Percentiles rank a stretch among this genome's conserved stretches.
These are phyloP conservation scores for Stomatorhinus walkeri DNA, from an alignment of 2,797 vertebrate genomes.

Conservation along the genomic window DNA sequence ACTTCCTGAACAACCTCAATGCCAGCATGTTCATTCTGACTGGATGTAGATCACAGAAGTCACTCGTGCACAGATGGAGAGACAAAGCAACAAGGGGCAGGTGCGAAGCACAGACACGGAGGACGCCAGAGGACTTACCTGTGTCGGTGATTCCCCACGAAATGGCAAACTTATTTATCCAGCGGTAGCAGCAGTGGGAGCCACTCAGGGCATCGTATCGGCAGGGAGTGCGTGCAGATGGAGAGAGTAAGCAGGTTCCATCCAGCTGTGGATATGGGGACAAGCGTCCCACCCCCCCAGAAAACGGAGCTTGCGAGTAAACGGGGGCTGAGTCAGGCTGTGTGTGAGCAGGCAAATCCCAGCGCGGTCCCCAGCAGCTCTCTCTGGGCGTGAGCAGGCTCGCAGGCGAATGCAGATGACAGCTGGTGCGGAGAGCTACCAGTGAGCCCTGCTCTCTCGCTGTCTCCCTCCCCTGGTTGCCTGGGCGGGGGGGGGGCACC, in stretches of 20 bases:
- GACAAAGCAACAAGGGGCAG: constrained; percentile 10
- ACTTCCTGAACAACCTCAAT: background rate
- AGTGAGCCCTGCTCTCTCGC: constrained; percentile 33
- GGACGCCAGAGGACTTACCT: constrained; percentile 52
- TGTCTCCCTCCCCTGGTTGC: constrained; percentile 41
- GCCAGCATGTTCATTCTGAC: background rate
- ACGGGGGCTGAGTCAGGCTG: background rate
- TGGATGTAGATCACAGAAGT: background rate
- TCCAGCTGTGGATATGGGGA: constrained; percentile 37
- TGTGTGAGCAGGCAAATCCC: constrained; percentile 47
- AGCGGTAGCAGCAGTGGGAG: constrained; percentile 43
- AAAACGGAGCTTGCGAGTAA: background rate
- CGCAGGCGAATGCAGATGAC: constrained; percentile 16
- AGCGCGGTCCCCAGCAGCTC: constrained; percentile 40
- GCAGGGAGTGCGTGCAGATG: constrained; percentile 37
- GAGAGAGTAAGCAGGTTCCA: constrained; percentile 33
- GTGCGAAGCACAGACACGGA: background rate
- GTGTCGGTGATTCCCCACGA: constrained; percentile 50
- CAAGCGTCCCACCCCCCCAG: background rate
- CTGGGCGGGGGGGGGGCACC: background rate
- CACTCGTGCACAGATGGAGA: background rate
- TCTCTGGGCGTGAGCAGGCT: constrained; percentile 49
- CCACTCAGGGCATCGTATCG: constrained; percentile 37
- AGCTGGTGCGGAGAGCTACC: background rate
- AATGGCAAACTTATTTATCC: constrained; percentile 46